A percentile compares a stretch with the other conserved stretches of the same genome.
Evolutionary conservation across 2,888 invertebrate species (phyloP).

Genomic region (Herminia tarsipennalis): DNA sequence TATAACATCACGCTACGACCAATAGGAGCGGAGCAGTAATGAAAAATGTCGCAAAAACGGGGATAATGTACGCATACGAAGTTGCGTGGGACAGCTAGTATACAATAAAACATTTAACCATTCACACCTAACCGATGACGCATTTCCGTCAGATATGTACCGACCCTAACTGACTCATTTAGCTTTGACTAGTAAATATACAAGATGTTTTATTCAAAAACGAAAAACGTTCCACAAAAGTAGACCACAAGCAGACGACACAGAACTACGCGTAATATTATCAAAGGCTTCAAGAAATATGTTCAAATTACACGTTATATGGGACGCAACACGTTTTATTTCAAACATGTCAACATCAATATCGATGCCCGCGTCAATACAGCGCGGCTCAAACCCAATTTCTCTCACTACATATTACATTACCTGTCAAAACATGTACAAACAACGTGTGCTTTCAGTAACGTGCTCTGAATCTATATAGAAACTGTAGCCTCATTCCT

Average conservation of each 20-base stretch:
- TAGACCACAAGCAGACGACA: background rate
- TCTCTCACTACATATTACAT: slow-evolving; percentile 67
- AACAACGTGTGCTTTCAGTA: slow-evolving; percentile 43
- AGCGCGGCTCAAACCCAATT: slow-evolving; percentile 59
- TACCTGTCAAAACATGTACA: slow-evolving; percentile 67
- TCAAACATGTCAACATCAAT: slow-evolving; percentile 52
- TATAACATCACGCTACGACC: no score
- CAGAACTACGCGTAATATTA: background rate
- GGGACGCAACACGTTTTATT: slow-evolving; percentile 36
- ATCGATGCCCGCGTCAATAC: slow-evolving; percentile 46
- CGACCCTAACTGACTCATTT: no score
- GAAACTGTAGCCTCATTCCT: slow-evolving; percentile 11
- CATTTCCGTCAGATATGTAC: no score
- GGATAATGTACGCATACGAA: no score
- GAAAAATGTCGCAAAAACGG: no score
- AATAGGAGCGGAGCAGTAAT: no score
- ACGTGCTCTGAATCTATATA: slow-evolving; percentile 38
- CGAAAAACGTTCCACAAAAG: no score
- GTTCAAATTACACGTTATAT: slow-evolving; percentile 38
- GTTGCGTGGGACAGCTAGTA: no score
- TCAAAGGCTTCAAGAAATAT: slow-evolving; percentile 20
- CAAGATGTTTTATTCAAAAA: no score
- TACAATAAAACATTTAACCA: no score
- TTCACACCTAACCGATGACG: no score
- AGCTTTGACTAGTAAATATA: no score